A percentile compares a stretch with the other conserved stretches of the same genome.
Evolutionary conservation across 2,113 vertebrate genomes (phyloP).

Genomic region (Lophochroa leadbeateri): DNA sequence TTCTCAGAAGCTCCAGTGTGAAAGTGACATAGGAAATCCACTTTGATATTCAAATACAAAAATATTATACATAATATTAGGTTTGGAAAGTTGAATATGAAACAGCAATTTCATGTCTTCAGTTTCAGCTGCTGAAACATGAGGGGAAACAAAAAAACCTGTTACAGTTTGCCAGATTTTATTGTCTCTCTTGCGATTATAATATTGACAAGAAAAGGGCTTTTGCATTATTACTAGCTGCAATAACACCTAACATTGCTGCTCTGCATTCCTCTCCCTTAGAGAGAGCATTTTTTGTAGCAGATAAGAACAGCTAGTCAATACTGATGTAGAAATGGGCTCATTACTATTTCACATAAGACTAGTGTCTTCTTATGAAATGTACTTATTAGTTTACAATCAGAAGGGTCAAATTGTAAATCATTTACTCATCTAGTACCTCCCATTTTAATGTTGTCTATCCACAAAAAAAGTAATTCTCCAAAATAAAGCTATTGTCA

Average conservation of each 20-base stretch:
- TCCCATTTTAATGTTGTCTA: background rate
- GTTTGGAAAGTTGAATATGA: background rate
- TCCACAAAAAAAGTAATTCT: background rate
- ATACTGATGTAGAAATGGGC: background rate
- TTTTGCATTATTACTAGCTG: background rate
- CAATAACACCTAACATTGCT: background rate
- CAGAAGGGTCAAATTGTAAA: background rate
- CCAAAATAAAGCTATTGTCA: background rate
- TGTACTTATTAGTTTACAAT: background rate
- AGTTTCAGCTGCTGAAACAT: background rate
- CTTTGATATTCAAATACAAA: background rate
- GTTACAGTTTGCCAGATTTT: background rate
- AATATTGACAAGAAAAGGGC: background rate
- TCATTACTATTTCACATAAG: background rate
- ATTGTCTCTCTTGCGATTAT: background rate
- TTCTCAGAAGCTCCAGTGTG: background rate
- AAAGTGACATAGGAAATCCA: conserved; percentile 22
- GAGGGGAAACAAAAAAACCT: background rate
- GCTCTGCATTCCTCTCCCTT: background rate
- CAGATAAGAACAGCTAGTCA: background rate
- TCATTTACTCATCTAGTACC: background rate
- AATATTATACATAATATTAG: background rate
- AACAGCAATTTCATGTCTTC: background rate
- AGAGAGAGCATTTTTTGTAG: background rate
- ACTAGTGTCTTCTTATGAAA: background rate